Base-by-base conservation (phyloP, 2,888 invertebrate genomes). In the Cancer borealis region DNA sequence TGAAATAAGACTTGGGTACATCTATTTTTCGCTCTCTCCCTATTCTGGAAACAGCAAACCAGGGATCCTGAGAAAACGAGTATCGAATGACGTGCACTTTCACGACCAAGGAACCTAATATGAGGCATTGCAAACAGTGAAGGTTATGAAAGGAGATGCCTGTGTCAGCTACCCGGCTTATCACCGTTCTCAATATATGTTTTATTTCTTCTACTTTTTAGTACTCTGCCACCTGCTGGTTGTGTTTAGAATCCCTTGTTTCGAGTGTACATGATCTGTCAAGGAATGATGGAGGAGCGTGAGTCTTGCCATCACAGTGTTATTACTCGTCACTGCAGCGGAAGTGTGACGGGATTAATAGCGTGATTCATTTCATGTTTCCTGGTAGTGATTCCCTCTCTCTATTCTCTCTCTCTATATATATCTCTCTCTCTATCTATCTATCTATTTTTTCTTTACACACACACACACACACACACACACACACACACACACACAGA, bases 391-490 rank as follows among this genome's bases (percentile, higher is more conserved):
- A 60, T 91, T 54, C 49, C 54, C 49, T 30, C 49, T 49, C 49
- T 49, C 54, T 54, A 39, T 26, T 90, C 26, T 90, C 90, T 90
- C 90, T 90, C 90, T 49, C 47, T 90, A 54, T 90, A 54, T 90
- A 26, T 46, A n/a, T 90, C 88, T 88, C 46, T 88, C 88, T 88
- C 46, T 88, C 88, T 88, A 46, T 88, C 88, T 88, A 46, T 88
- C 46, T 88, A 46, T 88, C 88, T 88, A 46, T 88, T 47, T 88
- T 47, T 88, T 47, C 39, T 39, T 39, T 39, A 39, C 39, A 39
- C 39, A 39, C 39, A 39, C 1, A 39, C 39, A 39, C 39, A 39
- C 39, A 39, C 39, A 39, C 39, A 39, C 39, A 39, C 39, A 39
- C 39, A 39, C 39, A 39, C 39, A 39, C 39, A 39, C 39, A 39